Evolutionary conservation across 1,140 invertebrate species (phyloP).

Genomic region (Dinoponera quadriceps): DNA sequence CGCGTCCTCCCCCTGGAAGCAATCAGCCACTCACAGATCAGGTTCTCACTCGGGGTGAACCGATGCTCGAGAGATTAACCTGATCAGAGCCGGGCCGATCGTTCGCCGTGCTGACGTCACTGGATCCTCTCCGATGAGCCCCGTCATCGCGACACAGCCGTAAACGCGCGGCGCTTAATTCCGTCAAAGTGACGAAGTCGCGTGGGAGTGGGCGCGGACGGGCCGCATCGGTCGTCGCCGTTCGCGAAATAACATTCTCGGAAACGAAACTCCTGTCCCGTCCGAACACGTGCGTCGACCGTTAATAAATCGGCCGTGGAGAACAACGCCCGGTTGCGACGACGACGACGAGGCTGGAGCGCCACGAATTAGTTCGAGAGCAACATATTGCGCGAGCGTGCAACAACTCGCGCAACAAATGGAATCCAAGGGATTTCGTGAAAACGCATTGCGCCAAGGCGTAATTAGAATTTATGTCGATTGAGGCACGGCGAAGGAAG

Average conservation of each 20-base stretch:
- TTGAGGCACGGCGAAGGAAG: slow-evolving; percentile 19
- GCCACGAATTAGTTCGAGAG: slow-evolving; percentile 27
- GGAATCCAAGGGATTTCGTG: slow-evolving; percentile 56
- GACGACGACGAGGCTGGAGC: not conserved
- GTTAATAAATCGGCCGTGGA: slow-evolving; percentile 60
- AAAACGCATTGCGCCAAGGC: slow-evolving; percentile 10
- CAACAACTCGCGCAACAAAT: slow-evolving; percentile 52
- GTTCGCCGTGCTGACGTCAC: slow-evolving; percentile 14
- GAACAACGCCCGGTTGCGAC: slow-evolving; percentile 43
- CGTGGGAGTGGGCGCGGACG: not conserved
- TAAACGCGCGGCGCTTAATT: slow-evolving; percentile 58
- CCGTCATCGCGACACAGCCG: not conserved
- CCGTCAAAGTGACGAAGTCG: slow-evolving; percentile 27
- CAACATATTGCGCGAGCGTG: slow-evolving; percentile 32
- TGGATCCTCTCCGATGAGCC: not conserved
- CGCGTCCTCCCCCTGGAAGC: not conserved
- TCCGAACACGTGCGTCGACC: slow-evolving; percentile 42
- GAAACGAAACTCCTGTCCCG: slow-evolving; percentile 2
- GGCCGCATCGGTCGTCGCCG: not conserved
- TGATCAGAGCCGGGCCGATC: slow-evolving; percentile 28
- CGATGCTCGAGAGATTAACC: slow-evolving; percentile 42
- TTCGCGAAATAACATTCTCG: slow-evolving; percentile 54
- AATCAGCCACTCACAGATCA: not conserved
- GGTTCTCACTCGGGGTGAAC: not conserved
- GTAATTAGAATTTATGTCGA: slow-evolving; percentile 69